Percentiles rank a stretch among this genome's conserved stretches.
Evolutionary conservation across 2,888 invertebrate genomes (phyloP).

Genomic region (Scaptodrosophila latifasciaeformis): DNA sequence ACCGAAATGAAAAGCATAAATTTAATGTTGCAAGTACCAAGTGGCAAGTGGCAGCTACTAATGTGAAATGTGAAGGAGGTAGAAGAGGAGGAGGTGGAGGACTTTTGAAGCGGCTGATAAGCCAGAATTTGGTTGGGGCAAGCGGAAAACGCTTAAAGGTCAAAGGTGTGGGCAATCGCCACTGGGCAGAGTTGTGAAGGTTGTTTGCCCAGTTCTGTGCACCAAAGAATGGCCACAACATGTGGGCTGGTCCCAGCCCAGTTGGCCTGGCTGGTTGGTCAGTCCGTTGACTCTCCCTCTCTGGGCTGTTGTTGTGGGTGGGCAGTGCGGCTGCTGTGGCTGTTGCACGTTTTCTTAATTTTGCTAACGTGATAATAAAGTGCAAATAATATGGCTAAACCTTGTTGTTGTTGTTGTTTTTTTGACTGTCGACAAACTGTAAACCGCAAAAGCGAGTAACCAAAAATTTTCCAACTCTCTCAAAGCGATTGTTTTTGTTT

Average conservation of each 20-base stretch:
- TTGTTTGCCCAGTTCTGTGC: not conserved
- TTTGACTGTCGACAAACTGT: too few relatives aligned
- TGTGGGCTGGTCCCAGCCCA: not conserved
- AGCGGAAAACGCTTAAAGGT: constrained; percentile 5
- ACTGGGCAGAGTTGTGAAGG: not conserved
- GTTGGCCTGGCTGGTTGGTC: not conserved
- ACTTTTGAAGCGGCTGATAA: too few relatives aligned
- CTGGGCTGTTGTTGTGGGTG: constrained; percentile 6
- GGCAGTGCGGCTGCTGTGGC: constrained; percentile 7
- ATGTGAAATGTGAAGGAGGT: too few relatives aligned
- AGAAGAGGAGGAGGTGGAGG: too few relatives aligned
- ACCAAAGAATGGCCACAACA: constrained; percentile 5
- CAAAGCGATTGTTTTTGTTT: constrained; percentile 29
- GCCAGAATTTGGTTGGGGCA: not conserved
- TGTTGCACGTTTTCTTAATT: constrained; percentile 69
- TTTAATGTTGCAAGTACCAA: too few relatives aligned
- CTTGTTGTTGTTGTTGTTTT: too few relatives aligned
- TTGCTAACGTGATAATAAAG: constrained; percentile 75
- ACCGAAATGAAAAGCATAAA: constrained; percentile 16
- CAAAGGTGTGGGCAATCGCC: not conserved
- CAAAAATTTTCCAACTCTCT: too few relatives aligned
- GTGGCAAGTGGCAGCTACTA: too few relatives aligned
- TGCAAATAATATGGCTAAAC: constrained; percentile 74
- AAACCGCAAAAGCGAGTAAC: too few relatives aligned
- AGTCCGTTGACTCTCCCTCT: not conserved